A percentile compares a stretch with the other conserved stretches of the same genome.
Evolutionary conservation across 2,113 vertebrate genomes (phyloP).

Genomic region (Triplophysa dalaica): DNA sequence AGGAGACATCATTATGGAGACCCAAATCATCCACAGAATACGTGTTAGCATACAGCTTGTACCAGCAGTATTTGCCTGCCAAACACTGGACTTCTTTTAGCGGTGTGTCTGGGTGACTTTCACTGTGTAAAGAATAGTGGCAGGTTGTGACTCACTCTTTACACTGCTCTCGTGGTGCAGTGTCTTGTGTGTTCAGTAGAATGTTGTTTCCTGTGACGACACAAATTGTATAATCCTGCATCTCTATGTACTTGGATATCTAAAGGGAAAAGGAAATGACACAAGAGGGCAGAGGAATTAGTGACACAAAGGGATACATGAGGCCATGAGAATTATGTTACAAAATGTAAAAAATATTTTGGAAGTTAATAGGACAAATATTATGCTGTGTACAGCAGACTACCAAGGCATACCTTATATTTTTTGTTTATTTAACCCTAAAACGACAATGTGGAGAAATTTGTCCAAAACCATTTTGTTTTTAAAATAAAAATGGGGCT

Average conservation of each 20-base stretch:
- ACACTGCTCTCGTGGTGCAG: not conserved
- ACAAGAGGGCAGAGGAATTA: not conserved
- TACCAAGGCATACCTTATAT: no score
- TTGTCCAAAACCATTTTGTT: no score
- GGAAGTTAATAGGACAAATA: not conserved
- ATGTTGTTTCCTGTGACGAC: not conserved
- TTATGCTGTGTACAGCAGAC: not conserved
- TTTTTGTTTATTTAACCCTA: not conserved
- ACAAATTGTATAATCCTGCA: not conserved
- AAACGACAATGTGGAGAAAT: not conserved
- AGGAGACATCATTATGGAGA: not conserved
- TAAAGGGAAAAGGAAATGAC: not conserved
- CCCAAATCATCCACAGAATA: not conserved
- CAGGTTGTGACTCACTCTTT: conserved; percentile 22
- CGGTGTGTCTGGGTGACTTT: not conserved
- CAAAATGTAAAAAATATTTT: not conserved
- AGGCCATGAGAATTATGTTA: not conserved
- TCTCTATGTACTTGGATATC: not conserved
- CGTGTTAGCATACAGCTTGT: not conserved
- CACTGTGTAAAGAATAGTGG: not conserved
- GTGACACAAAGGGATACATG: not conserved
- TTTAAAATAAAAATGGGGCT: not conserved
- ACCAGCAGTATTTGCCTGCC: not conserved
- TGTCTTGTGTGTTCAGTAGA: not conserved
- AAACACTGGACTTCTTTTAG: not conserved